phyloP scores from a whole-genome alignment of 1,140 invertebrate species.

The Tenebrio molitor region DNA sequence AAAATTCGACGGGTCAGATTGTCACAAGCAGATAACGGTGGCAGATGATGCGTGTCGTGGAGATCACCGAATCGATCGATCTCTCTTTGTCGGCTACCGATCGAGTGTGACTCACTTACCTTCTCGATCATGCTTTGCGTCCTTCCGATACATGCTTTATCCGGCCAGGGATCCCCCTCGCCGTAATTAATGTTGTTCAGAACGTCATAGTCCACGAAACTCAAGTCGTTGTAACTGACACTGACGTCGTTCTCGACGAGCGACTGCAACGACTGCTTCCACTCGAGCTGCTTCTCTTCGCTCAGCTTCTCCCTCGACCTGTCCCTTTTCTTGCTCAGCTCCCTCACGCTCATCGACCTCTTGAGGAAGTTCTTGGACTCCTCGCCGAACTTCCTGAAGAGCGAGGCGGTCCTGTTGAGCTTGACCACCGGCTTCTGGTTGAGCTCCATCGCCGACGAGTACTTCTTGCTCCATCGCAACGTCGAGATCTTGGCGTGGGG shows the following conservation, averaged over 20 bases:
- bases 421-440: conserved; percentile 42
- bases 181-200: conserved; percentile 60
- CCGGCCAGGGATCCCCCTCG: conserved; percentile 1
- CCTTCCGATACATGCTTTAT: conserved; percentile 54
- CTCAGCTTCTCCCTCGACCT: conserved; percentile 53
- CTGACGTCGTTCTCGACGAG: conserved; percentile 63
- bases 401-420: conserved; percentile 54
- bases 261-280: conserved; percentile 62
- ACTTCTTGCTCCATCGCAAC: conserved; percentile 56
- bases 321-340: conserved; percentile 53
- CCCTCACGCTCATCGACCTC: conserved; percentile 62
- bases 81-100: too few species aligned
- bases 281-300: conserved; percentile 60
- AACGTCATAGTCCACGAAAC: conserved; percentile 64
- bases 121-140: conserved; percentile 62
- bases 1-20: neutral
- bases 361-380: conserved; percentile 59
- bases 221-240: conserved; percentile 65
- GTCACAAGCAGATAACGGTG: neutral
- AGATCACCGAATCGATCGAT: neutral
- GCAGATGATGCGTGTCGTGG: neutral
- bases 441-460: conserved; percentile 58
- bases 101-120: conserved; percentile 51
- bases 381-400: conserved; percentile 59
- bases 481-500: conserved; percentile 46